These are phyloP conservation scores for Steinernema khuongi DNA, from an alignment of 1,140 invertebrate genomes.

Conservation along the genomic window DNA sequence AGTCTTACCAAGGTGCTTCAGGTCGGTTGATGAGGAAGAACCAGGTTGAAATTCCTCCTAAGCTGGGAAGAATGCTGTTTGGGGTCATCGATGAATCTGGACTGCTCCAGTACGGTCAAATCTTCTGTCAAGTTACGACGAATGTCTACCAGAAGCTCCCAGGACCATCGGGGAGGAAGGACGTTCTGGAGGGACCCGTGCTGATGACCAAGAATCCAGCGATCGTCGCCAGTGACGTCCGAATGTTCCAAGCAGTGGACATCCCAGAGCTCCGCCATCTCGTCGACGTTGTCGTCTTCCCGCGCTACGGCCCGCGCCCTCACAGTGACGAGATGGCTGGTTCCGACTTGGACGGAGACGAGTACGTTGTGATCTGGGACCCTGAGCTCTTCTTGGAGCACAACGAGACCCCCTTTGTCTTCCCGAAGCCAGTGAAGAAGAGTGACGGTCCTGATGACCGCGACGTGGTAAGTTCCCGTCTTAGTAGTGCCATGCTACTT, in stretches of 20 bases:
- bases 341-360: conserved; percentile 59
- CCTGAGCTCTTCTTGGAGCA: conserved; percentile 40
- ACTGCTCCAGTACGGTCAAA: conserved; percentile 47
- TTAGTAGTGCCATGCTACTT: background rate
- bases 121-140: conserved; percentile 50
- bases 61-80: conserved; percentile 49
- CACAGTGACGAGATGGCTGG: conserved; percentile 59
- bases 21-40: conserved; percentile 36
- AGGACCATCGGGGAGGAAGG: background rate
- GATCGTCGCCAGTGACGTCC: conserved; percentile 58
- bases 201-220: conserved; percentile 59
- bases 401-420: conserved; percentile 43
- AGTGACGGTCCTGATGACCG: background rate
- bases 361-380: conserved; percentile 58
- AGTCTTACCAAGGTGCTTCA: background rate
- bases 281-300: conserved; percentile 59
- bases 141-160: conserved; percentile 21
- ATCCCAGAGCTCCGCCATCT: conserved; percentile 53
- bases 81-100: conserved; percentile 52
- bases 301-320: conserved; percentile 52
- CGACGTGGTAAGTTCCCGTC: background rate
- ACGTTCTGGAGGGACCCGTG: conserved; percentile 31
- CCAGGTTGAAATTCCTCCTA: conserved; percentile 45
- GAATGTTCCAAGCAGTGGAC: conserved; percentile 56
- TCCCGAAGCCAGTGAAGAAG: background rate